Evolutionary conservation across 1,140 invertebrate genomes (phyloP).

Genomic region (Diplogasteroides magnus): DNA sequence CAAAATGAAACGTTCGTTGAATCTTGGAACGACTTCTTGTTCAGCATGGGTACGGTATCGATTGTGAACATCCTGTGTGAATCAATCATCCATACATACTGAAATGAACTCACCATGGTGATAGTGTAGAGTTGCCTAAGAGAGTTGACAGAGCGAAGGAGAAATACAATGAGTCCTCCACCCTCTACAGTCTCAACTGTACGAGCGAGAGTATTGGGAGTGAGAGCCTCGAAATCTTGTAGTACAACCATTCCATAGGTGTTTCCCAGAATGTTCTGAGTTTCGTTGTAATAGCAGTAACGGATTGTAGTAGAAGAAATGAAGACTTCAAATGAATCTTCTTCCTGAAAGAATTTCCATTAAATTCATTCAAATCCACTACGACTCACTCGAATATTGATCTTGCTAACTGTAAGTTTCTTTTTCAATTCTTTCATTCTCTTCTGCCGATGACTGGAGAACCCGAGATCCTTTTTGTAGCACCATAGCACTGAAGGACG

Average conservation of each 20-base stretch:
- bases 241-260: constrained; percentile 95
- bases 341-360: constrained; percentile 66
- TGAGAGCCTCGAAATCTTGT: constrained; percentile 97
- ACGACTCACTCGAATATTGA: constrained; percentile 65
- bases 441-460: constrained; percentile 89
- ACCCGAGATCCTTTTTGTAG: constrained; percentile 91
- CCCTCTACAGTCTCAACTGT: constrained; percentile 98
- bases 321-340: constrained; percentile 94
- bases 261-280: constrained; percentile 92
- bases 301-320: constrained; percentile 90
- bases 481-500: constrained; percentile 90
- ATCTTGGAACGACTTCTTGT: constrained; percentile 81
- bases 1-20: constrained; percentile 91
- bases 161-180: constrained; percentile 82
- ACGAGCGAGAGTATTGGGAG: constrained; percentile 92
- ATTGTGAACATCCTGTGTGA: constrained; percentile 84
- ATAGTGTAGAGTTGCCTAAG: constrained; percentile 90
- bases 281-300: constrained; percentile 94
- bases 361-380: constrained; percentile 1
- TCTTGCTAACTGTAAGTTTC: constrained; percentile 79
- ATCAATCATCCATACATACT: too few relatives aligned
- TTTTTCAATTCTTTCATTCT: constrained; percentile 77
- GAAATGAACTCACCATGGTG: constrained; percentile 68
- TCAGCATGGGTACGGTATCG: constrained; percentile 89
- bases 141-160: constrained; percentile 76